Base-by-base conservation (phyloP, 2,113 vertebrate genomes). In the Acanthochromis polyacanthus region DNA sequence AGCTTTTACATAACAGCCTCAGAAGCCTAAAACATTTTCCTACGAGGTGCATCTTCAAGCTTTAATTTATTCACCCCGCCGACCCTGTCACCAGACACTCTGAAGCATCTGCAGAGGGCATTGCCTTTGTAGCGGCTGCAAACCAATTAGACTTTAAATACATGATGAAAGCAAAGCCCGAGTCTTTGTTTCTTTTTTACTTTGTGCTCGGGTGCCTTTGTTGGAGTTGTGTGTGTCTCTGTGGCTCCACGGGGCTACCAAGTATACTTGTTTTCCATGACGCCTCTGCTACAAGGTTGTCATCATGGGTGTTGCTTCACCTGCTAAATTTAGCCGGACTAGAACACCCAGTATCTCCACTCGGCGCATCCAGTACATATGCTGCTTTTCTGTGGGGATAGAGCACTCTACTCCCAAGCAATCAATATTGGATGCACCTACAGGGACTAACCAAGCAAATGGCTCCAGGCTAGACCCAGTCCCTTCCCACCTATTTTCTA, bases 401-500 rank as follows among this genome's bases (percentile, higher is more conserved):
- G 59, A 81, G 69, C 84, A 4, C 78, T 88, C 73, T 10, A 61
- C 91, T 90, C 71, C 69, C 86, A 53, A 80, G 89, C 91, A 93
- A 93, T 95, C 93, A 89, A 93, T 93, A 90, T 66, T 88, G 86
- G 91, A 93, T 94, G 91, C 84, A 91, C 91, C 93, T 88, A 90
- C 82, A 83, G 92, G 92, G 93, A 93, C 88, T 83, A 65, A 79
- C 82, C 89, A 85, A 90, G 91, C 65, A 85, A 91, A 90, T 80
- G 87, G 90, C 91, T 89, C 23, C 67, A 61, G 89, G 92, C 92
- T 65, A 78, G 80, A 90, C 82, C 10, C 69, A 66, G 85, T 88
- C 90, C 82, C 88, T 85, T 90, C 92, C 92, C 89, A 93, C 91
- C 85, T 74, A 76, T 87, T 85, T 75, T 82, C 90, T 93, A 94